Conservation (phyloP, 2,888 invertebrate genomes). For the Drosophila meridiana region DNA sequence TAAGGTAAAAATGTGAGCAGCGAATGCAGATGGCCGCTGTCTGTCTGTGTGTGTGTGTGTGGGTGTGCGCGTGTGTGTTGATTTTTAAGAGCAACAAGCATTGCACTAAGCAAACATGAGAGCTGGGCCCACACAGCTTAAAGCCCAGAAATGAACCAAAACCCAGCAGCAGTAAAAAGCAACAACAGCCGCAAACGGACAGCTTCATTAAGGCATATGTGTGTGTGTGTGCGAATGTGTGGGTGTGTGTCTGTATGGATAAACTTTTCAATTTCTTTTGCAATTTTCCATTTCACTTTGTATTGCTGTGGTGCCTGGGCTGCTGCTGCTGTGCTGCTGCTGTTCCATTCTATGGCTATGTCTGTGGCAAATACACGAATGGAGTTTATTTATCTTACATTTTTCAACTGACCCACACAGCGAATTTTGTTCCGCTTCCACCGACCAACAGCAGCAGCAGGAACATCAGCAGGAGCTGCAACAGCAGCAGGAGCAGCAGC, state of each 20-base stretch:
- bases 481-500: background rate
- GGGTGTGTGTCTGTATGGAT: constrained; percentile 34
- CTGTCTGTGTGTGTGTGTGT: background rate
- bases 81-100: constrained; percentile 49
- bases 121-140: constrained; percentile 34
- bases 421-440: background rate
- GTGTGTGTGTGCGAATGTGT: constrained; percentile 10
- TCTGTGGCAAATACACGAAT: constrained; percentile 44
- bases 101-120: constrained; percentile 40
- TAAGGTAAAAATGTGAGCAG: background rate
- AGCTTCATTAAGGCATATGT: constrained; percentile 62
- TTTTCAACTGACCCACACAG: constrained; percentile 69
- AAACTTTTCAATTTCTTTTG: constrained; percentile 68
- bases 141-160: constrained; percentile 48
- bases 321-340: background rate
- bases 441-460: background rate
- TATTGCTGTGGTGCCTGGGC: constrained; percentile 33
- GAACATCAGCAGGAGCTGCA: background rate
- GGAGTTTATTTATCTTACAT: constrained; percentile 66
- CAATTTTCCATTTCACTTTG: constrained; percentile 72
- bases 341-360: constrained; percentile 33
- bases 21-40: background rate
- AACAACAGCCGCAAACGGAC: constrained; percentile 54
- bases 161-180: constrained; percentile 25
- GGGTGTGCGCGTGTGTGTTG: constrained; percentile 1